Base-by-base conservation (phyloP, 2,113 vertebrate species). In the Xyrauchen texanus region DNA sequence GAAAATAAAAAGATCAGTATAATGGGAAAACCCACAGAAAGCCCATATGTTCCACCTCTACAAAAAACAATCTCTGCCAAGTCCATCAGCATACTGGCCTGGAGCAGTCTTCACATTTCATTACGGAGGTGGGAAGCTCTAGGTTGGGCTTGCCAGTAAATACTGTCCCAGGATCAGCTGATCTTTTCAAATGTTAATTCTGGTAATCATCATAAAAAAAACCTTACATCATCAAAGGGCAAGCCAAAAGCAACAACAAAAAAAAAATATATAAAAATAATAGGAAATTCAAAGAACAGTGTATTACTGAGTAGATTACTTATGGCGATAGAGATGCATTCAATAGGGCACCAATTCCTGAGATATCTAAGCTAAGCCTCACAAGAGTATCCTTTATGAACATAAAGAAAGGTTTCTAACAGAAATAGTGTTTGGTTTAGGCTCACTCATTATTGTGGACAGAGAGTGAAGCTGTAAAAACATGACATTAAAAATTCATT, bases 401-500 rank as follows among this genome's bases (percentile, higher is more conserved):
- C 16, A 12, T 51, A 68, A 44, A 61, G 5, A 11, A 3, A 62
- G 74, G 64, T 64, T 57, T 45, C 10, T 51, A 62, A 60, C 3
- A n/a, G 21, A 42, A 42, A 67, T 13, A n/a, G 6, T 67, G 64
- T 67, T 44, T 67, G 64, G 9, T 4, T 47, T 52, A 57, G 52
- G 12, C 46, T 61, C 7, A 46, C 49, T 72, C 16, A 58, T 49
- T 15, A 62, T 42, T 9, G 47, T 63, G 44, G 58, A 68, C 73
- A 61, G 13, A 49, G 51, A 46, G 45, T 76, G 13, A 72, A 67
- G 66, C 61, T 80, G 70, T 70, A 78, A 85, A 71, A 84, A 76
- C 66, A 55, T 68, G 49, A n/a, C 69, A 86, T 84, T 68, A 86
- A 84, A 84, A 71, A 82, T 86, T 79, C 49, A 86, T 86, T 58